phyloP scores from a whole-genome alignment of 2,888 invertebrate genomes.

The Eupithecia insigniata region DNA sequence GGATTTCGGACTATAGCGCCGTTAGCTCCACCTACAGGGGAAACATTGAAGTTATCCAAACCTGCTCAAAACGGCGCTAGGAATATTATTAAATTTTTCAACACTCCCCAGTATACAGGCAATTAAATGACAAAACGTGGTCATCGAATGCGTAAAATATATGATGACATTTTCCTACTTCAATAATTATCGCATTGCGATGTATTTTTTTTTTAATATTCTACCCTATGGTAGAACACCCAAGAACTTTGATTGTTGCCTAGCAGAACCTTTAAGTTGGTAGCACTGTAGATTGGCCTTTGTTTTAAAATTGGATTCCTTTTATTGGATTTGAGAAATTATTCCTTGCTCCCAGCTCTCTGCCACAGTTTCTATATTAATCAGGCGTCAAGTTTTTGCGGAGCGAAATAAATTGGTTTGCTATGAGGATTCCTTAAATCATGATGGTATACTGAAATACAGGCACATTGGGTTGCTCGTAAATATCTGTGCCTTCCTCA shows the following conservation, averaged over 20 bases:
- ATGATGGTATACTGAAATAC: not conserved
- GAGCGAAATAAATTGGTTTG: slow-evolving; percentile 2
- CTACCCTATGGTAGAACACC: not conserved
- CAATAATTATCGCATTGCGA: too few relatives aligned
- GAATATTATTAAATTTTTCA: too few relatives aligned
- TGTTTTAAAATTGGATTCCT: slow-evolving; percentile 63
- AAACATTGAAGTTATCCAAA: too few relatives aligned
- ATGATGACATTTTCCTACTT: too few relatives aligned
- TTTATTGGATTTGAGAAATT: slow-evolving; percentile 64
- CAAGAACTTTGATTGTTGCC: too few relatives aligned
- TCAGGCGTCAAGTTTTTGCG: slow-evolving; percentile 31
- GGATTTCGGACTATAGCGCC: too few relatives aligned
- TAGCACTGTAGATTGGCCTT: slow-evolving; percentile 32
- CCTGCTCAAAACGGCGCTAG: too few relatives aligned
- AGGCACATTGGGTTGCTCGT: not conserved
- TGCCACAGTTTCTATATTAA: slow-evolving; percentile 54
- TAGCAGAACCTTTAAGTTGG: slow-evolving; percentile 31
- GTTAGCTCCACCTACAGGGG: too few relatives aligned
- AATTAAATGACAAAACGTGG: too few relatives aligned
- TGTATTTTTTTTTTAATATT: too few relatives aligned
- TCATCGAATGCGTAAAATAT: too few relatives aligned
- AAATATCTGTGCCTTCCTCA: not conserved
- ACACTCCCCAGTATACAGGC: too few relatives aligned
- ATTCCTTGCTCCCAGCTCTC: slow-evolving; percentile 49
- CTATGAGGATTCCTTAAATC: not conserved